Evolutionary conservation across 2,888 invertebrate species (phyloP).

Genomic region (Augiades crinisus): DNA sequence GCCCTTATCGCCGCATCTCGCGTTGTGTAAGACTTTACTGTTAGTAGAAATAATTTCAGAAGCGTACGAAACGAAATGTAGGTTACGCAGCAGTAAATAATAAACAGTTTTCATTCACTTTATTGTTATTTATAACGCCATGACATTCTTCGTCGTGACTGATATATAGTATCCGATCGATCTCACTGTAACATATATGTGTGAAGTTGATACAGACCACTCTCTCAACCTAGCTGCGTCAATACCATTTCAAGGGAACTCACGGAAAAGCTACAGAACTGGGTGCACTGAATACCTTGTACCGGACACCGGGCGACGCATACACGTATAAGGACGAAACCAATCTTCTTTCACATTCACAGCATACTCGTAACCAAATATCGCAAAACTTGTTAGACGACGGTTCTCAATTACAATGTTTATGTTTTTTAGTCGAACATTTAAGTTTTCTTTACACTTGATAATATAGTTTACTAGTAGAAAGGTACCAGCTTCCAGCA

Average conservation of each 20-base stretch:
- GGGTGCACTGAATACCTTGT: conserved; percentile 40
- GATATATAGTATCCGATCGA: not conserved
- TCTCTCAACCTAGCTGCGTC: conserved; percentile 11
- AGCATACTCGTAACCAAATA: conserved; percentile 35
- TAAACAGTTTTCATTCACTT: not conserved
- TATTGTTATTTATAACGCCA: not conserved
- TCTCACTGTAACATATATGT: no score
- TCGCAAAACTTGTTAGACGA: conserved; percentile 22
- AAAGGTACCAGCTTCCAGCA: no score
- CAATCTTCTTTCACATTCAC: conserved; percentile 34
- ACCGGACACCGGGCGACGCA: conserved; percentile 35
- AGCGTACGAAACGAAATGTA: not conserved
- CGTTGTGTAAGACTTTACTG: not conserved
- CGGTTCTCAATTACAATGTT: conserved; percentile 36
- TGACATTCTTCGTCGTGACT: not conserved
- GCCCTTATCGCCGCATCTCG: not conserved
- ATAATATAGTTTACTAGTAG: no score
- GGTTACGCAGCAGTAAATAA: not conserved
- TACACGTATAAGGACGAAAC: conserved; percentile 35
- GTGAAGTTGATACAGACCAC: conserved; percentile 15
- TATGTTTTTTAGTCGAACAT: no score
- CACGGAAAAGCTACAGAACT: conserved; percentile 36
- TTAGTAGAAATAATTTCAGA: not conserved
- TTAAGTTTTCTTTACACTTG: no score
- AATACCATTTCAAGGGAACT: conserved; percentile 36